Conservation (phyloP, 2,113 vertebrate genomes). For the Paramormyrops kingsleyae region DNA sequence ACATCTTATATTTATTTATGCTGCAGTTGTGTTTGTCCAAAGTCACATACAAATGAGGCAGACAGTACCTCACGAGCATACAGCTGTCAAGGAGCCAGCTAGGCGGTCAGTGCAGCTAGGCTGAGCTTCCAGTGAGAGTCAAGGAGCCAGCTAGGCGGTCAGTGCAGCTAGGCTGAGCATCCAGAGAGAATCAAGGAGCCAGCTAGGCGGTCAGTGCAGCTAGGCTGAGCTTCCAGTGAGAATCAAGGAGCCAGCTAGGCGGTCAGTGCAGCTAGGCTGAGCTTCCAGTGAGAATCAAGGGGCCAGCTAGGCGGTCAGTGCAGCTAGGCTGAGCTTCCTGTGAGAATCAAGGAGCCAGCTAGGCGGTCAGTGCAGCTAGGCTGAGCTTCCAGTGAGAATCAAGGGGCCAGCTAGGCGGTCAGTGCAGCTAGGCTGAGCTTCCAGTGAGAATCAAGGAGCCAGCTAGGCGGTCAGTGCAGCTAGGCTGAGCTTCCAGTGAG, state of each 20-base stretch:
- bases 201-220: too few species aligned
- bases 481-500: too few species aligned
- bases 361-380: background rate
- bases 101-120: background rate
- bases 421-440: too few species aligned
- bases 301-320: too few species aligned
- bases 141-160: too few species aligned
- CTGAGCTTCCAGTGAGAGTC: too few species aligned
- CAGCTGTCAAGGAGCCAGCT: background rate
- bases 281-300: background rate
- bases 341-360: background rate
- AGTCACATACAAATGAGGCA: background rate
- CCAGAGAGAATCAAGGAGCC: too few species aligned
- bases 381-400: too few species aligned
- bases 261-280: too few species aligned
- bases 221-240: background rate
- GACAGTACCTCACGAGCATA: background rate
- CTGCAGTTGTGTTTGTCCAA: background rate
- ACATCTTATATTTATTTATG: background rate
- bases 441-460: background rate
- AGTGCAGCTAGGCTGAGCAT: background rate
- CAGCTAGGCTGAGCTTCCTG: background rate
- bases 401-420: background rate
- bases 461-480: background rate
- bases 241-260: too few species aligned